phyloP scores from a whole-genome alignment of 2,888 invertebrate species.

The Danaus chrysippus region DNA sequence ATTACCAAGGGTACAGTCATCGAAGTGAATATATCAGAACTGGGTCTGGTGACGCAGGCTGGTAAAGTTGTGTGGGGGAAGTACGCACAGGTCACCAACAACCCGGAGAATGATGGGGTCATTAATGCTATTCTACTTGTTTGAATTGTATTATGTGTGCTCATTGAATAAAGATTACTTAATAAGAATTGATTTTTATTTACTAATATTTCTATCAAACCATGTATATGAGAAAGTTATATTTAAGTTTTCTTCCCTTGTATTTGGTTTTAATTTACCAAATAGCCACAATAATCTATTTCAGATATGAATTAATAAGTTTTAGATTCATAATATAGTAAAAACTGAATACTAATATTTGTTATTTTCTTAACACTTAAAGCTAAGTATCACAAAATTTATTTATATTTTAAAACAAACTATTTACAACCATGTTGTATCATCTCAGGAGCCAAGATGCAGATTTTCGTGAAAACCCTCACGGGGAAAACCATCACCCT shows the following conservation, averaged over 20 bases:
- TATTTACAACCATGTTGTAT: conserved; percentile 14
- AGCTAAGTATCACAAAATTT: background rate
- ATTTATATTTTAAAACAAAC: background rate
- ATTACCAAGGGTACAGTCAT: conserved; percentile 99
- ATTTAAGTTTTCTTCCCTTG: no score
- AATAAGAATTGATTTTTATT: conserved; percentile 24
- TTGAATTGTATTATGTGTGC: conserved; percentile 64
- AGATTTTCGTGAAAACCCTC: conserved; percentile 97
- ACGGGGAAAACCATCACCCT: conserved; percentile 97
- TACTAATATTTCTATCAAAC: background rate
- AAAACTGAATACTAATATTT: no score
- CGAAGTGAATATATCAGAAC: conserved; percentile 98
- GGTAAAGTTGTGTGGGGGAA: conserved; percentile 99
- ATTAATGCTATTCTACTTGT: conserved; percentile 99
- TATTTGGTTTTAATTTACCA: no score
- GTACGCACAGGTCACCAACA: conserved; percentile 99
- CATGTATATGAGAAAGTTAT: no score
- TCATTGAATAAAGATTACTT: conserved; percentile 30
- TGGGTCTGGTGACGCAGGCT: conserved; percentile 98
- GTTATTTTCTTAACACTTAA: no score
- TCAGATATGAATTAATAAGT: no score
- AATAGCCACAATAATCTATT: no score
- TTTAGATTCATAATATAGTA: no score
- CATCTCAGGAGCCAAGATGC: conserved; percentile 82
- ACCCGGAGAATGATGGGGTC: conserved; percentile 99